A percentile compares a stretch with the other conserved stretches of the same genome.
Evolutionary conservation across 2,888 invertebrate genomes (phyloP).

Genomic region (Tridacna gigas): DNA sequence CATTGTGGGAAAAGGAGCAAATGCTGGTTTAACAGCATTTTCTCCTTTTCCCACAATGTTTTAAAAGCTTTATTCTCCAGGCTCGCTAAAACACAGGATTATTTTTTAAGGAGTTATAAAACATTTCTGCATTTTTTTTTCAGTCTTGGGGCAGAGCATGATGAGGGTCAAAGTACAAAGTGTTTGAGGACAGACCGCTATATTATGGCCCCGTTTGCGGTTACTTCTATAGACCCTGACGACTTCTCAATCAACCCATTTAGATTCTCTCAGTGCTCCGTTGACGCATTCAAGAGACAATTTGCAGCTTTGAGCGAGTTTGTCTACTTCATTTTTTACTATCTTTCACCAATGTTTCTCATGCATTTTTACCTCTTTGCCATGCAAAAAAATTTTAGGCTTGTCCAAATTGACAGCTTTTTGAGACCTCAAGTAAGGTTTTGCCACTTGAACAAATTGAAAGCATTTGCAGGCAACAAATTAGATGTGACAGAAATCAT

Average conservation of each 20-base stretch:
- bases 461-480: no score
- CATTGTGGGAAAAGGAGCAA: no score
- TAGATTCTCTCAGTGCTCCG: background rate
- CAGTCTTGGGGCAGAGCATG: slow-evolving; percentile 1
- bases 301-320: background rate
- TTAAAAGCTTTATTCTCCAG: no score
- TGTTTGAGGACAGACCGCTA: background rate
- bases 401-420: no score
- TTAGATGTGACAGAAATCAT: no score
- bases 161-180: background rate
- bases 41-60: no score
- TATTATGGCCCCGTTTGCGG: background rate
- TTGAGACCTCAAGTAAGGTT: no score
- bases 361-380: background rate
- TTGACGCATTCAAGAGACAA: background rate
- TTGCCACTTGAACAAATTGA: no score
- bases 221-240: background rate
- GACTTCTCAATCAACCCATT: background rate
- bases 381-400: no score
- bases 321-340: no score
- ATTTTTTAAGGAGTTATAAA: background rate
- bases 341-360: background rate
- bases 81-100: no score
- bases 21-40: no score
- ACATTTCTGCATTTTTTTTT: background rate